Base-by-base conservation (phyloP, 1,140 invertebrate genomes). In the Achatina immaculata region DNA sequence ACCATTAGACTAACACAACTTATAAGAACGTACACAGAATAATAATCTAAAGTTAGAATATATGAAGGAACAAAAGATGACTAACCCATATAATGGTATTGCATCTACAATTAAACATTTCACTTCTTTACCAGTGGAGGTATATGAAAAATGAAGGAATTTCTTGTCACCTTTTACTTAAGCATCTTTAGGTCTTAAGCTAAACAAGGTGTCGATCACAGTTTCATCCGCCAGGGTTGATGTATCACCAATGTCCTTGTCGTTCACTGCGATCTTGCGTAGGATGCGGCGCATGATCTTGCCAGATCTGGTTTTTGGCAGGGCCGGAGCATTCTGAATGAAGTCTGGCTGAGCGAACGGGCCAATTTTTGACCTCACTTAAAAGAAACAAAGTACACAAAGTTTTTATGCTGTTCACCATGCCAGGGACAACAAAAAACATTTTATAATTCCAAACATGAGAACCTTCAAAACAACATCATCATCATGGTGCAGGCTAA, bases 281-380 rank as follows among this genome's bases (percentile, higher is more conserved):
- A 99, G 91, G 73, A 99, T 95, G 83, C 98, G 93, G 65, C 98
- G 94, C 96, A 99, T 99, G 66, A 99, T 99, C 92, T 99, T 99
- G 3, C 98, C 98, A 1, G 97, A 99, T 55, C 98, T 93, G 0
- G 98, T 99, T 92, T 99, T 99, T 0, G 98, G 98, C 73, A 99
- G 92, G 1, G 94, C 95, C 6, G 96, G 96, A 1, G 97, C 97
- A 83, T 91, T 85, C 86, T 99, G 98, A 65, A 99, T 95, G 7
- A 95, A 94, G 88, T 99, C 98, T 0, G 98, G 98, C 88, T 95
- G 94, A 3, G 98, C 98, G 92, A 99, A 99, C 1, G 98, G 95
- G 19, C 98, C 98, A 83, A 99, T 99, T 86, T 95, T 95, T 82
- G 95, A 94, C 72, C 98, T 93, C 0, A 99, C 97, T 93, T 93